Evolutionary conservation across 2,113 vertebrate genomes (phyloP).

Genomic region (Myocastor coypus): DNA sequence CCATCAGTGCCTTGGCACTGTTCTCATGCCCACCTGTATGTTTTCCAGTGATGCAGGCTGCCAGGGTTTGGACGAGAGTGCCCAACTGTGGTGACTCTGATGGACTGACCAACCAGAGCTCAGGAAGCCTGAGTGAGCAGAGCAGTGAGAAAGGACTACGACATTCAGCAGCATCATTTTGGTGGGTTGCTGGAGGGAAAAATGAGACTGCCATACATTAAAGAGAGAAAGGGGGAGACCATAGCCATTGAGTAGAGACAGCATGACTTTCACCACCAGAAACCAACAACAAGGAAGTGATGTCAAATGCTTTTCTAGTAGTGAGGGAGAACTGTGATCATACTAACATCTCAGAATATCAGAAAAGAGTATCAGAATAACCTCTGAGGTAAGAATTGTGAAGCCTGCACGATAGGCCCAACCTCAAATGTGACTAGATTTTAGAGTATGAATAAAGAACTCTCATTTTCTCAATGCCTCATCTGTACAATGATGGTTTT

Average conservation of each 20-base stretch:
- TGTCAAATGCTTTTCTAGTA: neutral
- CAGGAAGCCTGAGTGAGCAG: neutral
- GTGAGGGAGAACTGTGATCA: neutral
- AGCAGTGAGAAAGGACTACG: neutral
- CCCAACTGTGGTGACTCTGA: neutral
- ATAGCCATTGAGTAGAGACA: neutral
- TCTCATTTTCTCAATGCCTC: neutral
- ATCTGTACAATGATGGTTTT: neutral
- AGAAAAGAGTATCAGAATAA: neutral
- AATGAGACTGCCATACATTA: neutral
- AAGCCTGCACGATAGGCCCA: neutral
- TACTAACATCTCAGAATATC: neutral
- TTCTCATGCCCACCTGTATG: neutral
- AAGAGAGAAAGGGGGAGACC: neutral
- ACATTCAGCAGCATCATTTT: neutral
- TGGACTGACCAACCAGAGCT: fast-evolving
- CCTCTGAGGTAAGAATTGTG: neutral
- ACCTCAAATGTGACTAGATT: neutral
- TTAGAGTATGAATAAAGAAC: neutral
- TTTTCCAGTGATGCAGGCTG: neutral
- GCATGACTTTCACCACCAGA: neutral
- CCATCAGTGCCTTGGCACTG: neutral
- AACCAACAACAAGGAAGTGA: neutral
- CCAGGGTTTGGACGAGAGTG: neutral
- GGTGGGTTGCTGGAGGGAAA: neutral